Evolutionary conservation across 2,113 vertebrate genomes (phyloP).

Genomic region (Catagonus wagneri): DNA sequence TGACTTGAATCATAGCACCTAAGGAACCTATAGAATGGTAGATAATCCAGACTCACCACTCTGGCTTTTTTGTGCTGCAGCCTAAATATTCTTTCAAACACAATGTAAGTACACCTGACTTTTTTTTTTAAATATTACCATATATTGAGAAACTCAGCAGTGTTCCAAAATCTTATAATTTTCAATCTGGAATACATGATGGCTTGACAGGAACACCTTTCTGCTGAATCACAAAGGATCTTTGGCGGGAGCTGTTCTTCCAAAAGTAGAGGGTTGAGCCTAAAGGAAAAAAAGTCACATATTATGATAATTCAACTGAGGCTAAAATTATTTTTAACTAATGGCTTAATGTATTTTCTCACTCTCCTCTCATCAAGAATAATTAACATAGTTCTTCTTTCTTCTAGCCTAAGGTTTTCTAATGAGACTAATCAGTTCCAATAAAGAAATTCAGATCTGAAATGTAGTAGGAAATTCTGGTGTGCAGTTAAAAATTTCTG

Average conservation of each 20-base stretch:
- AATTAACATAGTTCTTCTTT: not conserved
- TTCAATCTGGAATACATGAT: not conserved
- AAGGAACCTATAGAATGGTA: not conserved
- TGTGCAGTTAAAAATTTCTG: not conserved
- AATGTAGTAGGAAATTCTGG: not conserved
- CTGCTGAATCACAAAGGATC: fast-evolving
- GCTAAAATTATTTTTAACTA: slow-evolving; percentile 12
- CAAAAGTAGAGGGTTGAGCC: not conserved
- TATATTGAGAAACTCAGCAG: not conserved
- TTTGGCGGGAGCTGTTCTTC: not conserved
- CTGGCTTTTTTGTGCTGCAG: not conserved
- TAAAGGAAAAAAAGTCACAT: not conserved
- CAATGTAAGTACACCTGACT: not conserved
- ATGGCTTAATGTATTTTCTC: not conserved
- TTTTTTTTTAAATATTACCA: not conserved
- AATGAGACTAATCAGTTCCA: not conserved
- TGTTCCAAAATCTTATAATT: not conserved
- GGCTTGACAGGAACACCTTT: not conserved
- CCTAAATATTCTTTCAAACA: not conserved
- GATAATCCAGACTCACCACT: not conserved
- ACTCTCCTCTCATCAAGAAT: not conserved
- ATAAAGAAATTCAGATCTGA: not conserved
- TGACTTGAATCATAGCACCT: not conserved
- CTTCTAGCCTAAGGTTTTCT: not conserved
- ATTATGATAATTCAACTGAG: not conserved